These are phyloP conservation scores for Larimichthys polyactis DNA, from an alignment of 2,113 vertebrate species.

Conservation along the genomic window DNA sequence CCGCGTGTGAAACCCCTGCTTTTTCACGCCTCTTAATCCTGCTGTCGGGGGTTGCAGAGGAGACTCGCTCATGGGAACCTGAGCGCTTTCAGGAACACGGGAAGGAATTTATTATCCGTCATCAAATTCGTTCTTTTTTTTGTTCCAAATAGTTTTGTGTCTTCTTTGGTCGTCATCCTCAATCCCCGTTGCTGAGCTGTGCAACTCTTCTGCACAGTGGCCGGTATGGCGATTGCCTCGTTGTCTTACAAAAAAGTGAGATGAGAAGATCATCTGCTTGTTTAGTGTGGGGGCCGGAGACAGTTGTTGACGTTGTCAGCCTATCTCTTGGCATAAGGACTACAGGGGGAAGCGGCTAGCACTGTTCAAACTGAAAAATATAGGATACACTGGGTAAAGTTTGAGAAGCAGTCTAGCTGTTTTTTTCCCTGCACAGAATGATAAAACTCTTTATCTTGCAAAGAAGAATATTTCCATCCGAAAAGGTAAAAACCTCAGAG, in stretches of 20 bases:
- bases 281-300: background rate
- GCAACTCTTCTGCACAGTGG: background rate
- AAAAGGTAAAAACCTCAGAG: background rate
- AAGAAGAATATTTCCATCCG: too few species aligned
- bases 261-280: background rate
- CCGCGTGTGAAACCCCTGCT: conserved; percentile 58
- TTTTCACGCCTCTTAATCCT: conserved; percentile 74
- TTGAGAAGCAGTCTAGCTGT: too few species aligned
- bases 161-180: background rate
- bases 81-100: conserved; percentile 47
- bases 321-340: conserved; percentile 1
- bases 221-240: background rate
- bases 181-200: background rate
- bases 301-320: background rate
- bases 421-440: too few species aligned
- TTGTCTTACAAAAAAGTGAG: background rate
- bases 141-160: conserved; percentile 47
- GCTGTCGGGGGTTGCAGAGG: conserved; percentile 49
- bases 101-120: conserved; percentile 54
- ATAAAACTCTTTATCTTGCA: too few species aligned
- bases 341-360: background rate
- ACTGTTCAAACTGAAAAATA: background rate
- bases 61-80: conserved; percentile 52
- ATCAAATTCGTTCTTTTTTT: conserved; percentile 43
- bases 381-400: background rate